Evolutionary conservation across 1,140 invertebrate species (phyloP).

Genomic region (Lasioglossum baleicum): DNA sequence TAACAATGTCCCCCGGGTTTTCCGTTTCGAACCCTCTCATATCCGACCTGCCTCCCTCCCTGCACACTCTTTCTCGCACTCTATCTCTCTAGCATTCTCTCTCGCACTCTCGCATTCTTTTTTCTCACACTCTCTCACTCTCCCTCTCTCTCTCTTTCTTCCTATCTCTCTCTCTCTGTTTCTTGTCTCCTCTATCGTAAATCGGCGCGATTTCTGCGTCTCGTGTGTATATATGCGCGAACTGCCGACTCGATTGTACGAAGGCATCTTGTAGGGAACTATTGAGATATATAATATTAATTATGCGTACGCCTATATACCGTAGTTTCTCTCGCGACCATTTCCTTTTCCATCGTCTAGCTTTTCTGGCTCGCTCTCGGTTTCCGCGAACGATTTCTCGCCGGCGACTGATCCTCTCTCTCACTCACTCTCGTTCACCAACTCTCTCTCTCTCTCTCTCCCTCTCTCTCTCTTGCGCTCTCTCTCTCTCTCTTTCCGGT

Average conservation of each 20-base stretch:
- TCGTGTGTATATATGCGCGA: constrained; percentile 31
- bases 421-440: constrained; percentile 10
- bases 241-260: constrained; percentile 66
- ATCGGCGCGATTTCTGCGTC: constrained; percentile 19
- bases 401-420: constrained; percentile 23
- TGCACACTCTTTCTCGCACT: background rate
- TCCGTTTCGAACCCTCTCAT: constrained; percentile 17
- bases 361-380: background rate
- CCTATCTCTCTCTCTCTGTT: background rate
- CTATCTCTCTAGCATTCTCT: background rate
- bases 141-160: too few species aligned
- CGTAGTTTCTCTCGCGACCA: constrained; percentile 34
- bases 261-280: constrained; percentile 63
- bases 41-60: constrained; percentile 1
- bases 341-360: background rate
- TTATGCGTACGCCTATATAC: constrained; percentile 46
- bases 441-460: background rate
- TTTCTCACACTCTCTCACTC: too few species aligned
- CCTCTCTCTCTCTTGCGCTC: background rate
- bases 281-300: constrained; percentile 47
- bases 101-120: too few species aligned
- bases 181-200: constrained; percentile 1
- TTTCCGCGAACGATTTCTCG: constrained; percentile 58
- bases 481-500: background rate
- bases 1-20: constrained; percentile 39